Conservation (phyloP, 2,888 invertebrate genomes). For the Seladonia tumulorum region DNA sequence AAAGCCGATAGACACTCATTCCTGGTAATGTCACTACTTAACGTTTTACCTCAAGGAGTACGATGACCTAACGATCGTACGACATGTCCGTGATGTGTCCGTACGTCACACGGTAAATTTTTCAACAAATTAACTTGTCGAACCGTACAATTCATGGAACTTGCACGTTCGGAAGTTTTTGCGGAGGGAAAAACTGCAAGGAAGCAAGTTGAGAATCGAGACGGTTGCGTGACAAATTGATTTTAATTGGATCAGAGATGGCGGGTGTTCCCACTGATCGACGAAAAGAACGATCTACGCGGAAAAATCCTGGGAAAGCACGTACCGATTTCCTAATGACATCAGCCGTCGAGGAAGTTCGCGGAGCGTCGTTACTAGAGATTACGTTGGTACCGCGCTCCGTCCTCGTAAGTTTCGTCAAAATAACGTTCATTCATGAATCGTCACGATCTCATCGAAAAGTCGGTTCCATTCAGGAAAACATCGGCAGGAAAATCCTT, state of each 20-base stretch:
- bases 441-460: not conserved
- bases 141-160: not conserved
- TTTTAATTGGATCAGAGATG: conserved; percentile 14
- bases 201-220: not conserved
- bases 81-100: not conserved
- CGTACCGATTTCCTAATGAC: conserved; percentile 53
- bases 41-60: not conserved
- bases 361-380: conserved; percentile 28
- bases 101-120: too few relatives aligned
- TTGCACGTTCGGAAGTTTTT: not conserved
- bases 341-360: conserved; percentile 25
- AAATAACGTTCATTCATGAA: conserved; percentile 11
- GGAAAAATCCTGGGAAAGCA: conserved; percentile 45
- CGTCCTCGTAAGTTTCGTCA: not conserved
- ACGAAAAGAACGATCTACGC: conserved; percentile 4
- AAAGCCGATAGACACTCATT: not conserved
- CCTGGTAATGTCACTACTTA: not conserved
- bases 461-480: not conserved
- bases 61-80: not conserved
- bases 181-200: not conserved
- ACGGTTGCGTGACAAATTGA: not conserved
- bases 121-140: not conserved
- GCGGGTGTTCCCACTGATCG: not conserved
- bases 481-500: too few relatives aligned
- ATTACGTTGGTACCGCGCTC: conserved; percentile 34